Percentiles rank a stretch among this genome's conserved stretches.
phyloP scores from a whole-genome alignment of 2,888 invertebrate species.

The Tenthredo mesomela region DNA sequence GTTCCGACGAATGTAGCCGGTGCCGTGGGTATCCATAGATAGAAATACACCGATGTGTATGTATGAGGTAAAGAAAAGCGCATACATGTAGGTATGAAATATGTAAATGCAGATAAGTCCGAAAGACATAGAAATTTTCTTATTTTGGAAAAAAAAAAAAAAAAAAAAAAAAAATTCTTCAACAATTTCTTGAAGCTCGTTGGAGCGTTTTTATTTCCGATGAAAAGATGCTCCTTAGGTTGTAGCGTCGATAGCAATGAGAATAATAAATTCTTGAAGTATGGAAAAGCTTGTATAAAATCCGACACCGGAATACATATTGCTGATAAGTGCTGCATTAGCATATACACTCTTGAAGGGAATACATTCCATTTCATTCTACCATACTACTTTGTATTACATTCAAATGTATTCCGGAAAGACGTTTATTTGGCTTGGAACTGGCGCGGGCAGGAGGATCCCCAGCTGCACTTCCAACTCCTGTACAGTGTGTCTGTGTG shows the following conservation, averaged over 20 bases:
- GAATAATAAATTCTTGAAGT: constrained; percentile 21
- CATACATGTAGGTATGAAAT: background rate
- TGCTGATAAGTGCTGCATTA: constrained; percentile 58
- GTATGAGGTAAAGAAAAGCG: background rate
- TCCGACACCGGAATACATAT: constrained; percentile 50
- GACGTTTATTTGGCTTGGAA: constrained; percentile 59
- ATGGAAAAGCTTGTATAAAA: constrained; percentile 49
- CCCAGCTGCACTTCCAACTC: constrained; percentile 20
- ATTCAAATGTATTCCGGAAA: constrained; percentile 68
- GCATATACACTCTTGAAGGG: constrained; percentile 61
- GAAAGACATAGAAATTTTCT: background rate
- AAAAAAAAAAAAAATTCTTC: background rate
- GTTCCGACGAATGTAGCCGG: constrained; percentile 7
- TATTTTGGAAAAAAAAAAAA: background rate
- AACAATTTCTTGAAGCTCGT: background rate
- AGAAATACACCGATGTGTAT: background rate
- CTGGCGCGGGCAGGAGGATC: constrained; percentile 8
- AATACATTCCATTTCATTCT: constrained; percentile 55
- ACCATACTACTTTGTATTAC: constrained; percentile 59
- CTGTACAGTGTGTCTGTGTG: background rate
- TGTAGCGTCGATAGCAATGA: constrained; percentile 3
- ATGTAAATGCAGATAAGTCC: background rate
- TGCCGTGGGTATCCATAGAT: constrained; percentile 2
- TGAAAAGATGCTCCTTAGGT: constrained; percentile 10
- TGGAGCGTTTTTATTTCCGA: constrained; percentile 4